Base-by-base conservation (phyloP, 2,113 vertebrate species). In the Symphodus melops region DNA sequence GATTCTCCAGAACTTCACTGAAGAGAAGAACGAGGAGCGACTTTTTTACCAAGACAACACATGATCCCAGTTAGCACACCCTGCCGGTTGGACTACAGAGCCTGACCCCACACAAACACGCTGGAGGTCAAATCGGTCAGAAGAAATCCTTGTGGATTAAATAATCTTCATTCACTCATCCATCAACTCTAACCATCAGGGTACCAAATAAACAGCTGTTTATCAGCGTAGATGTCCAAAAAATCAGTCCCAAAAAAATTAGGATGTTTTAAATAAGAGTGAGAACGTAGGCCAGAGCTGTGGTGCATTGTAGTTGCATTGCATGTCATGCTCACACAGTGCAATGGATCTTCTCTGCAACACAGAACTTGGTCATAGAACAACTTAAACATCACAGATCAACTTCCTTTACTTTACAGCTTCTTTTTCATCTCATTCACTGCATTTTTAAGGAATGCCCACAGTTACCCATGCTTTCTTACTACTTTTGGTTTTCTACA, bases 291-390 rank as follows among this genome's bases (percentile, higher is more conserved):
- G 86, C 91, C 79, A 89, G 90, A 60, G 92, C 95, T 63, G 94
- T 82, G 88, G 94, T 95, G 95, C 94, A 96, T 95, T 96, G 96
- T 96, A 95, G 95, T 96, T 96, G 94, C 95, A 96, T 96, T 96
- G 96, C 95, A 96, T 85, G 92, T 96, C 61, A 72, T 1, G 70
- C 67, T n/a, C 10, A 55, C 78, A 48, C 39, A 59, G 90, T 96
- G 95, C 95, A 95, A 95, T 96, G 95, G 92, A 89, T 87, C 94
- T 93, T 93, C 95, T 93, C 55, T 96, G 96, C 95, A 96, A 91
- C 93, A 95, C 91, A 83, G 95, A 94, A 87, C 93, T 81, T 52
- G 70, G 63, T 79, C 79, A 20, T 13, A 44, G 44, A 53, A 51
- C 77, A 68, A 28, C 72, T 61, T 21, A 6, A 1, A 48, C 46